Percentiles rank a stretch among this genome's conserved stretches.
Conservation (phyloP, 2,888 invertebrate genomes). For the Rhingia rostrata region DNA sequence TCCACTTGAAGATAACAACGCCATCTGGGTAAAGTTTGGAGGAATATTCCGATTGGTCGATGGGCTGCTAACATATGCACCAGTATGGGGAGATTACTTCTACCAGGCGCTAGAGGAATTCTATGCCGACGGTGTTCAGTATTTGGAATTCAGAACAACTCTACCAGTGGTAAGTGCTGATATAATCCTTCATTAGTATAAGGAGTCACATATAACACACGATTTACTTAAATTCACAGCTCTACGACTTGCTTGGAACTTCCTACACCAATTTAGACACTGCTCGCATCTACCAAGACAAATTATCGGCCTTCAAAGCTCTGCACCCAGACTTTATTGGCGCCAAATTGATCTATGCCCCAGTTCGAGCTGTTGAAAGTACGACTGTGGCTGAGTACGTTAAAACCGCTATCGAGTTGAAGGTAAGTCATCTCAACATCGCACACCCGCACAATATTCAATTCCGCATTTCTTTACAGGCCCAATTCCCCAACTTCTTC, state of each 20-base stretch:
- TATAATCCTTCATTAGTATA: neutral
- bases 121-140: constrained; percentile 87
- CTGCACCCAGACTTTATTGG: constrained; percentile 88
- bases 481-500: constrained; percentile 86
- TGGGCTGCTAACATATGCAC: constrained; percentile 85
- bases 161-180: constrained; percentile 83
- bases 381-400: constrained; percentile 83
- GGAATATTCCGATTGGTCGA: constrained; percentile 84
- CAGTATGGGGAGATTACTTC: constrained; percentile 87
- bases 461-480: constrained; percentile 80
- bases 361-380: constrained; percentile 83
- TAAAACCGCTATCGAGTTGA: constrained; percentile 77
- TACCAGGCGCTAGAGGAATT: constrained; percentile 86
- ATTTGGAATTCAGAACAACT: constrained; percentile 87
- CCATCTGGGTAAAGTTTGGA: constrained; percentile 86
- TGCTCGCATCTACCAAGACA: constrained; percentile 85
- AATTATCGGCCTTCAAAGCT: constrained; percentile 84
- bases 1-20: constrained; percentile 84
- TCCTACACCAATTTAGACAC: constrained; percentile 84
- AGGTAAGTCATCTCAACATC: constrained; percentile 74
- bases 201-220: neutral
- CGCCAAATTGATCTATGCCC: constrained; percentile 88
- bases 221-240: constrained; percentile 72
- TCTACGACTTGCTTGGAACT: constrained; percentile 88
- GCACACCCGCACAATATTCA: neutral